Evolutionary conservation across 2,797 vertebrate species (phyloP).

Genomic region (Hipposideros larvatus): DNA sequence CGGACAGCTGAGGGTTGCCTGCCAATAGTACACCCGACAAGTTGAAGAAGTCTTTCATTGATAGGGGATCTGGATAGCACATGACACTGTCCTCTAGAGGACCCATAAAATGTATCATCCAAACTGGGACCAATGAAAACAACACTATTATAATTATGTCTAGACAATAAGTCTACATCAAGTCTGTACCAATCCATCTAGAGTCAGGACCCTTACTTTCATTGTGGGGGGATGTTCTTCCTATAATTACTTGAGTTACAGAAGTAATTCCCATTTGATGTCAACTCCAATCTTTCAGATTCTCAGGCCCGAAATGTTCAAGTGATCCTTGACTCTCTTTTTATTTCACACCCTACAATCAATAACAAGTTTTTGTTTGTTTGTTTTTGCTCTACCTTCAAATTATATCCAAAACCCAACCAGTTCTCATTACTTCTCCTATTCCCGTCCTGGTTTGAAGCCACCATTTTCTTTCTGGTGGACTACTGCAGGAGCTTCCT

Average conservation of each 20-base stretch:
- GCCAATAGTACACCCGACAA: too few relatives aligned
- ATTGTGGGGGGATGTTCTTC: not conserved
- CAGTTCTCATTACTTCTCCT: too few relatives aligned
- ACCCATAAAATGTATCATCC: not conserved
- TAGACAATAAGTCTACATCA: not conserved
- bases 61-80: not conserved
- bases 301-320: not conserved
- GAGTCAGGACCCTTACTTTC: not conserved
- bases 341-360: not conserved
- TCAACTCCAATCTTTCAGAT: not conserved
- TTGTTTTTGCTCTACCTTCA: too few relatives aligned
- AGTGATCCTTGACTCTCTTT: not conserved
- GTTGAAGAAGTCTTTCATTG: not conserved
- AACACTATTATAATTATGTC: not conserved
- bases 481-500: not conserved
- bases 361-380: too few relatives aligned
- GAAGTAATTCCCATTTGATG: not conserved
- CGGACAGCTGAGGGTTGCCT: not conserved
- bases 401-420: too few relatives aligned
- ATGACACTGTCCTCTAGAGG: not conserved
- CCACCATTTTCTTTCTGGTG: not conserved
- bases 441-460: not conserved
- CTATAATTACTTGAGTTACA: not conserved
- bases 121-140: not conserved
- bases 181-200: not conserved